Conservation (phyloP, 2,113 vertebrate species). For the Microtus montanus region DNA sequence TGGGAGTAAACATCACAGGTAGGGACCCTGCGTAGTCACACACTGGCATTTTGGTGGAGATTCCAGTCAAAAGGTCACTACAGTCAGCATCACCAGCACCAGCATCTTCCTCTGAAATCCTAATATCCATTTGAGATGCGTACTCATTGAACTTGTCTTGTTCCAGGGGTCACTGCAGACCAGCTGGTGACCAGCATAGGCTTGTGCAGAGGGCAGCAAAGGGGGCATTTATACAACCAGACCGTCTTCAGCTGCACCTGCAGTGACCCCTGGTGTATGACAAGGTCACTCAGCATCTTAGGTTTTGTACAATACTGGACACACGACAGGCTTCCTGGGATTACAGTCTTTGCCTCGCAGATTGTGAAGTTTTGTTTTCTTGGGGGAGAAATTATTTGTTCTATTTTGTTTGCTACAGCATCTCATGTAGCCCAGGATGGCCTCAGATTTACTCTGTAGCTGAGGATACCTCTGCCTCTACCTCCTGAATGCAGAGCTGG, state of each 20-base stretch:
- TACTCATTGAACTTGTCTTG: background rate
- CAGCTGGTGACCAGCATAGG: no score
- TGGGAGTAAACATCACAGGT: no score
- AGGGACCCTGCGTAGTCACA: fast-evolving
- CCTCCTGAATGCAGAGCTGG: background rate
- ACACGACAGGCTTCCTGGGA: background rate
- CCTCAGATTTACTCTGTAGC: background rate
- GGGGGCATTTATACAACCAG: no score
- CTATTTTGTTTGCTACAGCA: background rate
- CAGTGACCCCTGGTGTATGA: background rate
- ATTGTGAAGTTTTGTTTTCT: background rate
- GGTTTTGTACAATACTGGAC: background rate
- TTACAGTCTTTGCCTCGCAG: background rate
- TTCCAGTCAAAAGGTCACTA: background rate
- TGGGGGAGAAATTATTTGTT: background rate
- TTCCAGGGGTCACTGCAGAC: background rate
- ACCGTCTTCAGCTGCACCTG: background rate
- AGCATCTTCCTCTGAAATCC: background rate
- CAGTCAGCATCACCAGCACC: background rate
- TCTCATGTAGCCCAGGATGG: background rate
- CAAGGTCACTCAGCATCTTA: background rate
- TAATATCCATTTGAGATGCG: background rate
- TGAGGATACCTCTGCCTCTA: background rate
- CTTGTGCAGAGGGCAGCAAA: no score
- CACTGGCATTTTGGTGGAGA: no score